These are phyloP conservation scores for Trichomycterus rosablanca DNA, from an alignment of 2,113 vertebrate genomes.

Conservation along the genomic window DNA sequence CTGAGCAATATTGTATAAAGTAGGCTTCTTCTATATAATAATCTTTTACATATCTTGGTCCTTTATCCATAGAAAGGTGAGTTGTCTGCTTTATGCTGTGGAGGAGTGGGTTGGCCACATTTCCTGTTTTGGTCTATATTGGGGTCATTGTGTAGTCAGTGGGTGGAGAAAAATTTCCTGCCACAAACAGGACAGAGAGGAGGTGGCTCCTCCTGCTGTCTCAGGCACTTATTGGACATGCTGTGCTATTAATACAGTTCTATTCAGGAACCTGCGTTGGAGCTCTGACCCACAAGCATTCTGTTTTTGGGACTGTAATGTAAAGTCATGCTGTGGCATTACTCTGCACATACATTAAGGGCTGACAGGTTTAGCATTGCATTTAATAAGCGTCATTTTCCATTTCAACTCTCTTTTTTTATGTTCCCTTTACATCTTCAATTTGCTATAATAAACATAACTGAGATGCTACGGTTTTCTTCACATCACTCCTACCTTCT, in stretches of 20 bases:
- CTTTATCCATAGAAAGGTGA: too few species aligned
- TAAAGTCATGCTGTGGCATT: neutral
- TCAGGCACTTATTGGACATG: slow-evolving; percentile 33
- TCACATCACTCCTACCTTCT: slow-evolving; percentile 54
- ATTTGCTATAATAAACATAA: too few species aligned
- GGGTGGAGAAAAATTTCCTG: slow-evolving; percentile 63
- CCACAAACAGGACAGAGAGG: slow-evolving; percentile 56
- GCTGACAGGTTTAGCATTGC: too few species aligned
- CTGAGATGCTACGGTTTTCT: neutral
- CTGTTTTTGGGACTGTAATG: neutral
- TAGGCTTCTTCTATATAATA: too few species aligned
- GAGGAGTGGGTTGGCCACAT: slow-evolving; percentile 40
- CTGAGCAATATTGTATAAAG: too few species aligned
- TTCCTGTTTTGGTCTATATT: slow-evolving; percentile 62
- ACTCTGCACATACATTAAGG: neutral
- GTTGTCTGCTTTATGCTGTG: too few species aligned
- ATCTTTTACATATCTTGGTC: too few species aligned
- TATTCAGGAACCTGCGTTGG: slow-evolving; percentile 27
- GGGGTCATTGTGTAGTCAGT: slow-evolving; percentile 64
- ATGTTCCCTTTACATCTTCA: too few species aligned
- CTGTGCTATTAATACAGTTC: slow-evolving; percentile 31
- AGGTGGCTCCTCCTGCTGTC: slow-evolving; percentile 47
- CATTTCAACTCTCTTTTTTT: too few species aligned
- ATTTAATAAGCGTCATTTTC: too few species aligned
- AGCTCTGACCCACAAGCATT: slow-evolving; percentile 2